These are phyloP conservation scores for Hedya salicella DNA, from an alignment of 2,888 invertebrate genomes.

Conservation along the genomic window DNA sequence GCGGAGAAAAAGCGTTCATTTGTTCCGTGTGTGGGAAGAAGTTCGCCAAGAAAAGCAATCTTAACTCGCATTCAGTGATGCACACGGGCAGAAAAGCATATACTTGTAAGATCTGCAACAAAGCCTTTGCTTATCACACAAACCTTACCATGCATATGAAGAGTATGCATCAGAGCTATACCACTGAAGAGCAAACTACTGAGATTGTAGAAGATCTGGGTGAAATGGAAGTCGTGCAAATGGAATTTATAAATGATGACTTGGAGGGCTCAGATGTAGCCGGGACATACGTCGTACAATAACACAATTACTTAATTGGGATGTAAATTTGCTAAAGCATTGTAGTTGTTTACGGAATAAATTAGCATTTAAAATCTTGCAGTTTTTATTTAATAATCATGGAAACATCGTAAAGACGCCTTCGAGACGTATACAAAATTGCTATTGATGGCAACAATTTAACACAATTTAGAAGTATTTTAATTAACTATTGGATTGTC, in stretches of 20 bases:
- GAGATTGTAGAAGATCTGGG: constrained; percentile 53
- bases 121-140: constrained; percentile 77
- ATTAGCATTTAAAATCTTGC: not conserved
- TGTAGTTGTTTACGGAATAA: constrained; percentile 31
- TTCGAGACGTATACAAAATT: not conserved
- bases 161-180: constrained; percentile 58
- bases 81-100: constrained; percentile 83
- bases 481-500: too few species aligned
- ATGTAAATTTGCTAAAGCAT: constrained; percentile 9
- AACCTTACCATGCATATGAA: constrained; percentile 68
- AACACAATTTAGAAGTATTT: not conserved
- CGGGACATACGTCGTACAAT: constrained; percentile 46
- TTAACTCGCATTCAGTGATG: constrained; percentile 84
- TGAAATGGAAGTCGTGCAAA: constrained; percentile 60
- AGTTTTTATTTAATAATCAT: constrained; percentile 10
- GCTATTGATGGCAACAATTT: not conserved
- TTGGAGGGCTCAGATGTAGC: constrained; percentile 58
- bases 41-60: constrained; percentile 85
- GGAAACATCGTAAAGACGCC: too few species aligned
- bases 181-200: constrained; percentile 43
- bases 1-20: constrained; percentile 82
- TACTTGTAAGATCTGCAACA: constrained; percentile 81
- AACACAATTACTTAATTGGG: constrained; percentile 3
- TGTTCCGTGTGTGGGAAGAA: constrained; percentile 86
- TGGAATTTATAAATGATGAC: constrained; percentile 66